Evolutionary conservation across 2,888 invertebrate species (phyloP).

Genomic region (Morpho deidamia): DNA sequence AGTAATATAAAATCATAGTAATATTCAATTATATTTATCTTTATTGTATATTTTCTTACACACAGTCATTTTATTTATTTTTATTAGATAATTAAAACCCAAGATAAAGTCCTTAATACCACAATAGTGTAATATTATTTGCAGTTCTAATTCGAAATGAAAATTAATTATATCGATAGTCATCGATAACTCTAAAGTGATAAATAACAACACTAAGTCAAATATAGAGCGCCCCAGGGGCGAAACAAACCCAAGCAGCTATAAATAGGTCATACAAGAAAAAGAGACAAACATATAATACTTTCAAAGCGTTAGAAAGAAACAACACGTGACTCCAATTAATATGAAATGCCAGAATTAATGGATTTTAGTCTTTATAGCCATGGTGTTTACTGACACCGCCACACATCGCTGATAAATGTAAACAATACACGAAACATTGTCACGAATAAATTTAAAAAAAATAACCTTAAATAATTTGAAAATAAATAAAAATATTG

Average conservation of each 20-base stretch:
- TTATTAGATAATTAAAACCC: too few species aligned
- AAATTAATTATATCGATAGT: constrained; percentile 13
- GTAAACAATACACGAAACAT: constrained; percentile 3
- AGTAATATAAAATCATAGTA: too few species aligned
- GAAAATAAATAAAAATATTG: not conserved
- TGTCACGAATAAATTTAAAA: constrained; percentile 3
- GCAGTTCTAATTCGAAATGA: too few species aligned
- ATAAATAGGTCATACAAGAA: constrained; percentile 54
- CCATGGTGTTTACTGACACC: constrained; percentile 1
- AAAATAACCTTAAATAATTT: not conserved
- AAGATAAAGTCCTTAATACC: too few species aligned
- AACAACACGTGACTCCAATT: constrained; percentile 31
- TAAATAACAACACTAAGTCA: constrained; percentile 42
- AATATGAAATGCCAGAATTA: constrained; percentile 17
- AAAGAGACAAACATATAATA: constrained; percentile 39
- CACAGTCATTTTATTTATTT: too few species aligned
- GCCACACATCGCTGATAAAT: not conserved
- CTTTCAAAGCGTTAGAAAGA: constrained; percentile 37
- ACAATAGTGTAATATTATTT: too few species aligned
- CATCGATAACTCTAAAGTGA: constrained; percentile 14
- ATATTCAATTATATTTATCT: too few species aligned
- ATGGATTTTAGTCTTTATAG: constrained; percentile 24
- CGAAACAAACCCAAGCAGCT: constrained; percentile 48
- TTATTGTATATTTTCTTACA: too few species aligned
- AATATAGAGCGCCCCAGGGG: constrained; percentile 64